Evolutionary conservation across 2,888 invertebrate species (phyloP).

Genomic region (Drosophila hamatofila): DNA sequence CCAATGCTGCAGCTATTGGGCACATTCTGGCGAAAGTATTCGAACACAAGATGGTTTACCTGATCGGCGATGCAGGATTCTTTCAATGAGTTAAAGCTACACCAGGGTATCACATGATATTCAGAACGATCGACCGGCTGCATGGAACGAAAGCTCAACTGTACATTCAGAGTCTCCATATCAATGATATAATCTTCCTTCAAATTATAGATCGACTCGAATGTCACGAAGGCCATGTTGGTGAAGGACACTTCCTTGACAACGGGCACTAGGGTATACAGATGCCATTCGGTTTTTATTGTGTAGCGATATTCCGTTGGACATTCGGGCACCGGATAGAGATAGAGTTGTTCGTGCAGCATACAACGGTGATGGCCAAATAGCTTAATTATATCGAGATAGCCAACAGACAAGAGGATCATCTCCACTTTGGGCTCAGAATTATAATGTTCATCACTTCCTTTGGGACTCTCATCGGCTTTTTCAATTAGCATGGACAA

Average conservation of each 20-base stretch:
- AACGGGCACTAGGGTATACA: conserved; percentile 77
- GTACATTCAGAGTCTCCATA: conserved; percentile 15
- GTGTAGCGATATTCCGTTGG: conserved; percentile 45
- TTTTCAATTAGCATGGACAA: not conserved
- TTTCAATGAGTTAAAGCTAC: conserved; percentile 42
- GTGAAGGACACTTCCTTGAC: conserved; percentile 60
- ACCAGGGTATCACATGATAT: conserved; percentile 50
- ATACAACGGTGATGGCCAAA: conserved; percentile 58
- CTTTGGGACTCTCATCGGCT: not conserved
- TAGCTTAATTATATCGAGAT: conserved; percentile 62
- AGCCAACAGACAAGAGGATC: conserved; percentile 50
- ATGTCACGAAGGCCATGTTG: conserved; percentile 70
- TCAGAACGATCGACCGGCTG: conserved; percentile 40
- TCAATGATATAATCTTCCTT: conserved; percentile 41
- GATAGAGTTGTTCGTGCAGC: conserved; percentile 43
- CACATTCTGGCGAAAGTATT: conserved; percentile 40
- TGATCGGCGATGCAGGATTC: conserved; percentile 53
- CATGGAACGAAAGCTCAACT: conserved; percentile 59
- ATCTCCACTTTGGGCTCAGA: conserved; percentile 12
- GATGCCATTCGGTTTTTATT: conserved; percentile 68
- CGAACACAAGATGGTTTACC: conserved; percentile 55
- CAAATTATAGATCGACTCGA: conserved; percentile 76
- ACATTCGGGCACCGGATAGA: conserved; percentile 60
- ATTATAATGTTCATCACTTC: not conserved
- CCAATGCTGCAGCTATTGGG: conserved; percentile 31